phyloP scores from a whole-genome alignment of 1,140 invertebrate genomes.

The Drosophila aff. region DNA sequence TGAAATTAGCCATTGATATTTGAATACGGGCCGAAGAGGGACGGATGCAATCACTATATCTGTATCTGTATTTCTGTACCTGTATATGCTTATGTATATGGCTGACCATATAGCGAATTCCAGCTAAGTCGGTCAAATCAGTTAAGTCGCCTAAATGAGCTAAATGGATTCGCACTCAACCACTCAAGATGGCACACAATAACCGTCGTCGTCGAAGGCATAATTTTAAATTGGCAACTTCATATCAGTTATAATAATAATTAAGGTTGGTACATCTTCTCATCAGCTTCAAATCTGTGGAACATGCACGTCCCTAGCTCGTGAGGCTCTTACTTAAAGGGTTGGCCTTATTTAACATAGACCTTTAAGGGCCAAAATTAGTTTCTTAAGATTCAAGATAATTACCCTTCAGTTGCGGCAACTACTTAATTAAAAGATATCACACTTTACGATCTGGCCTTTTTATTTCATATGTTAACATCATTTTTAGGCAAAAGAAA shows the following conservation, averaged over 20 bases:
- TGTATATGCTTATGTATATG: constrained; percentile 1
- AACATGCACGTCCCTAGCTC: no score
- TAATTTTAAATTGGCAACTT: constrained; percentile 11
- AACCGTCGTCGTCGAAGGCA: constrained; percentile 8
- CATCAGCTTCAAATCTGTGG: neutral
- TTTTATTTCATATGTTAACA: neutral
- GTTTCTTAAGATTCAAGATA: neutral
- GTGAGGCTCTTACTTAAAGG: no score
- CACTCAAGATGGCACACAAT: constrained; percentile 22
- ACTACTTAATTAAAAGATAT: neutral
- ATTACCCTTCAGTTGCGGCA: neutral
- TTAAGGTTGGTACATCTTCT: neutral
- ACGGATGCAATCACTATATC: constrained; percentile 43
- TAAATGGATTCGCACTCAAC: constrained; percentile 37
- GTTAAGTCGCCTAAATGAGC: constrained; percentile 32
- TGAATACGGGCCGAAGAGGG: constrained; percentile 44
- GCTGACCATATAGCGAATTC: constrained; percentile 27
- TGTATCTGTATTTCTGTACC: neutral
- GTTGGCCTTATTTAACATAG: no score
- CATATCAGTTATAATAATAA: constrained; percentile 2
- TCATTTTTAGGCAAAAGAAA: neutral
- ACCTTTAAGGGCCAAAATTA: neutral
- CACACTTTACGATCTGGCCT: neutral
- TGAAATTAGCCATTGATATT: constrained; percentile 62
- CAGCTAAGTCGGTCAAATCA: constrained; percentile 44